A percentile compares a stretch with the other conserved stretches of the same genome.
Evolutionary conservation across 1,140 invertebrate genomes (phyloP).

Genomic region (Yoshiicerus persimilis): DNA sequence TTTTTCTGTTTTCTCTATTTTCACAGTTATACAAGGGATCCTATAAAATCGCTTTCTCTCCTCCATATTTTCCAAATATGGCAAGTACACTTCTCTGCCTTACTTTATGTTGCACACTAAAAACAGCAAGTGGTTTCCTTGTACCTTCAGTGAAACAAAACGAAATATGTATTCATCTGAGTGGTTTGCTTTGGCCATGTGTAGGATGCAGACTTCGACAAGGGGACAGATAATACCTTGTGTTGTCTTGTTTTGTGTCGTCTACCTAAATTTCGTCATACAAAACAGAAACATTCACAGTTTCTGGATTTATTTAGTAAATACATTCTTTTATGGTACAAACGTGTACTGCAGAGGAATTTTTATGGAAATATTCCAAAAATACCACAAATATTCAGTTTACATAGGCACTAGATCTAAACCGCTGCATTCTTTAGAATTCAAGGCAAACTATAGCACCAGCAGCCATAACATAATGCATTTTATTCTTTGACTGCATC

Average conservation of each 20-base stretch:
- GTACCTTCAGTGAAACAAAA: neutral
- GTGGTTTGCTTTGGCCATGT: neutral
- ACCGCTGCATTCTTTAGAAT: neutral
- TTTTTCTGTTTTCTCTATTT: neutral
- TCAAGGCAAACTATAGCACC: neutral
- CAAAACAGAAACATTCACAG: neutral
- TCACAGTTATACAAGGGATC: too few relatives aligned
- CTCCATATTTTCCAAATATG: neutral
- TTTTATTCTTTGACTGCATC: too few relatives aligned
- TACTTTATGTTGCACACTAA: neutral
- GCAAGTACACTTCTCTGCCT: neutral
- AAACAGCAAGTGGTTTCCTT: neutral
- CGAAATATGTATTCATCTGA: neutral
- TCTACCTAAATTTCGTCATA: neutral
- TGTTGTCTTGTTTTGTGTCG: neutral
- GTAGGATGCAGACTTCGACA: neutral
- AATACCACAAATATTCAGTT: neutral
- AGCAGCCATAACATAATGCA: neutral
- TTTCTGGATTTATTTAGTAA: neutral
- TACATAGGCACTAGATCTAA: neutral
- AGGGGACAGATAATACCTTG: neutral
- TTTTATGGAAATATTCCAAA: neutral
- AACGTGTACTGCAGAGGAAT: neutral
- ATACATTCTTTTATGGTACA: neutral
- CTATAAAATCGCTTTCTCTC: too few relatives aligned